These are phyloP conservation scores for Pyrochroa serraticornis DNA, from an alignment of 2,888 invertebrate genomes.

Conservation along the genomic window DNA sequence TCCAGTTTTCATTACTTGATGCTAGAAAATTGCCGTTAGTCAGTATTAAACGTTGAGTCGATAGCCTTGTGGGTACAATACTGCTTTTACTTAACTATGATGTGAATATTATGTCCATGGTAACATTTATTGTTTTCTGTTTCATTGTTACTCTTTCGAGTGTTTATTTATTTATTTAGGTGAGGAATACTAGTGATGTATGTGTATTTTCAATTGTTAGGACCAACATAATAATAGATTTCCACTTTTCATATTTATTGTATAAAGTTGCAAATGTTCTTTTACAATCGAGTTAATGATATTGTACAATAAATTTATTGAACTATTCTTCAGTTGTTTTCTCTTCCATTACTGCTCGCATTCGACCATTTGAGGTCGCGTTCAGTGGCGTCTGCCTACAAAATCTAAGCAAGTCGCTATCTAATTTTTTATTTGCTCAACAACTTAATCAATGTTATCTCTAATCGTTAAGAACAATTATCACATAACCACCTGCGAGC, in stretches of 20 bases:
- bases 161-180: slow-evolving; percentile 35
- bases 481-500: background rate
- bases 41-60: slow-evolving; percentile 27
- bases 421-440: no score
- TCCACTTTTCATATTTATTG: slow-evolving; percentile 49
- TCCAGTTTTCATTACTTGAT: background rate
- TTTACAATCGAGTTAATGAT: slow-evolving; percentile 18
- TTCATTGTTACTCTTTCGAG: slow-evolving; percentile 39
- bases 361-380: no score
- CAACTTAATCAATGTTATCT: no score
- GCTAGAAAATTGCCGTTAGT: slow-evolving; percentile 15
- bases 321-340: background rate
- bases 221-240: slow-evolving; percentile 49
- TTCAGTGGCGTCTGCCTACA: no score
- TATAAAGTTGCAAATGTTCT: slow-evolving; percentile 25
- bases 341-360: no score
- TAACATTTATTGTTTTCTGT: slow-evolving; percentile 32
- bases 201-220: slow-evolving; percentile 50
- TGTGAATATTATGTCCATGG: slow-evolving; percentile 38
- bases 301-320: slow-evolving; percentile 30
- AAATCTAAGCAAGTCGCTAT: no score
- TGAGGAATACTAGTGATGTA: slow-evolving; percentile 40
- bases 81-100: slow-evolving; percentile 22
- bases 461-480: background rate
- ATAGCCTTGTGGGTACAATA: slow-evolving; percentile 34